These are phyloP conservation scores for Myxocyprinus asiaticus DNA, from an alignment of 2,113 vertebrate species.

Conservation along the genomic window DNA sequence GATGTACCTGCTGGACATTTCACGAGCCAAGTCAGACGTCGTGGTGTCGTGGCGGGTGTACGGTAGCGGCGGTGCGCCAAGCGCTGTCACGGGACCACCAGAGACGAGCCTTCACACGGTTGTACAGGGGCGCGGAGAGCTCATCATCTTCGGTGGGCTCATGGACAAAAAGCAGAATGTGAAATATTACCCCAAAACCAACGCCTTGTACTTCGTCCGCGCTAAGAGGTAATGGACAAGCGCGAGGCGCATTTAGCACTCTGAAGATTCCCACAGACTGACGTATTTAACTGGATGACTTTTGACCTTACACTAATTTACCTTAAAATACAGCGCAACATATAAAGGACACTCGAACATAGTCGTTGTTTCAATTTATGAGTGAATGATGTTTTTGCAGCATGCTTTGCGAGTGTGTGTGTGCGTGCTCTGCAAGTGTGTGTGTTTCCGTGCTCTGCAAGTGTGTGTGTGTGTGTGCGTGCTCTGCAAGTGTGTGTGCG, in stretches of 20 bases:
- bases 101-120: slow-evolving; percentile 98
- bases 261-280: too few species aligned
- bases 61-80: slow-evolving; percentile 71
- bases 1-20: slow-evolving; percentile 97
- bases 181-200: slow-evolving; percentile 99
- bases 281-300: slow-evolving; percentile 42
- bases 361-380: slow-evolving; percentile 49
- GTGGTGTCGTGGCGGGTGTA: slow-evolving; percentile 92
- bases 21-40: slow-evolving; percentile 79
- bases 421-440: too few species aligned
- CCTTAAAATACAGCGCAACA: slow-evolving; percentile 66
- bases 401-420: slow-evolving; percentile 3
- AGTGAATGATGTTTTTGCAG: slow-evolving; percentile 48
- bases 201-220: slow-evolving; percentile 99
- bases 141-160: slow-evolving; percentile 96
- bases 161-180: slow-evolving; percentile 99
- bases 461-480: slow-evolving; percentile 23
- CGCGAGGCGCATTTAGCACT: too few species aligned
- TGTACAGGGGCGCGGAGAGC: slow-evolving; percentile 93
- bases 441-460: slow-evolving; percentile 2
- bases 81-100: slow-evolving; percentile 88
- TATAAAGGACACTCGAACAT: slow-evolving; percentile 57
- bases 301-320: slow-evolving; percentile 66
- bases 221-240: slow-evolving; percentile 92
- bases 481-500: slow-evolving; percentile 8